Evolutionary conservation across 2,113 vertebrate genomes (phyloP).

Genomic region (Lamprotornis superbus): DNA sequence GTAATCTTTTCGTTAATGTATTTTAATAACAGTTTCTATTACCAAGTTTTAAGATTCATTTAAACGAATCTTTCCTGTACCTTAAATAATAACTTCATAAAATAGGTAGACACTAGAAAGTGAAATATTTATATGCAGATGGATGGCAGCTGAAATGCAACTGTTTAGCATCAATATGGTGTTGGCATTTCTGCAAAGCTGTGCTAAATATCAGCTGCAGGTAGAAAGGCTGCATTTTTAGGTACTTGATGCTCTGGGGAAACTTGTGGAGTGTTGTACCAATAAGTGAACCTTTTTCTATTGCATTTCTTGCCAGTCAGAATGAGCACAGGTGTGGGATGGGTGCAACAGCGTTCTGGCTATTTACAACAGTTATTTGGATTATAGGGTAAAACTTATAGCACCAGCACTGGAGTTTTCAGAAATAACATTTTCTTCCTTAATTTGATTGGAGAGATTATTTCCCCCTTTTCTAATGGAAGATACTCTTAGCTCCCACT

Average conservation of each 20-base stretch:
- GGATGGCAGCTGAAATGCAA: background rate
- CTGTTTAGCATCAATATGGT: background rate
- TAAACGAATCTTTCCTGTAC: accelerated
- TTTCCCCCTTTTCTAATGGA: background rate
- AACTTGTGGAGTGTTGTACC: background rate
- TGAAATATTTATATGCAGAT: background rate
- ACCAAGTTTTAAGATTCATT: background rate
- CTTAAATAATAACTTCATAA: background rate
- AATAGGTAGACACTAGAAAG: background rate
- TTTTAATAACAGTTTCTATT: background rate
- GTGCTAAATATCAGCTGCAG: background rate
- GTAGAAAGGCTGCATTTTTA: background rate
- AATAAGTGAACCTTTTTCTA: background rate
- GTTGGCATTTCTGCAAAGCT: background rate
- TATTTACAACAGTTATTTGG: background rate
- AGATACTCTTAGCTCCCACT: background rate
- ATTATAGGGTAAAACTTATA: background rate
- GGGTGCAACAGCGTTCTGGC: background rate
- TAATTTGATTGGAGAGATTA: background rate
- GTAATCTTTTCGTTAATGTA: background rate
- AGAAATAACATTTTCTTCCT: background rate
- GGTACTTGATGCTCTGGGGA: background rate
- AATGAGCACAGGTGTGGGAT: background rate
- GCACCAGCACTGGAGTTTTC: background rate
- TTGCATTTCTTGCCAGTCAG: background rate